Percentiles rank a stretch among this genome's conserved stretches.
phyloP scores from a whole-genome alignment of 2,888 invertebrate species.

The Cremastobaeus sp. region DNA sequence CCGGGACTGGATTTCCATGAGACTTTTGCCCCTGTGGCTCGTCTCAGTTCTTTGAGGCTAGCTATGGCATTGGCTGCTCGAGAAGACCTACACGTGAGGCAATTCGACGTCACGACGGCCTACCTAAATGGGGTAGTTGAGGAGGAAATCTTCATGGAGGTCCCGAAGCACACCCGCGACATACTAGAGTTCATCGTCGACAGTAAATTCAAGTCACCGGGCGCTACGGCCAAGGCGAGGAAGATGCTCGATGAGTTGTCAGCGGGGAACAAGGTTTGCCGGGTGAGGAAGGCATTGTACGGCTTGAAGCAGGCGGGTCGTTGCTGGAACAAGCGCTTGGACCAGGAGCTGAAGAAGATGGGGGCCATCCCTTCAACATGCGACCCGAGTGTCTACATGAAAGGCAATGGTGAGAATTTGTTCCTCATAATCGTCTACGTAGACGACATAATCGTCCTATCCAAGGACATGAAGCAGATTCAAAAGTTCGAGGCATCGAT shows the following conservation, averaged over 20 bases:
- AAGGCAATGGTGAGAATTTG: neutral
- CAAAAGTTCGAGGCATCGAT: conserved; percentile 46
- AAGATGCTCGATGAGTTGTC: neutral
- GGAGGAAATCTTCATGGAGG: neutral
- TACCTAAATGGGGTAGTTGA: neutral
- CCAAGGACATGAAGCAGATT: conserved; percentile 15
- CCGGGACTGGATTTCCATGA: conserved; percentile 21
- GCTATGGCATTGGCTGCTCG: neutral
- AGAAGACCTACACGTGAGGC: neutral
- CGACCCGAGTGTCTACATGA: conserved; percentile 36
- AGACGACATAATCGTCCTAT: no score
- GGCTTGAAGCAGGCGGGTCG: conserved; percentile 20
- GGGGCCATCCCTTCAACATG: conserved; percentile 1
- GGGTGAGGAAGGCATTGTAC: conserved; percentile 1
- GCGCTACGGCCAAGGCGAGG: neutral
- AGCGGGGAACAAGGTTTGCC: neutral
- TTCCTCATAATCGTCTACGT: no score
- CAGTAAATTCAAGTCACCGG: no score
- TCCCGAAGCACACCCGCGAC: neutral
- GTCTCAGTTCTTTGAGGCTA: conserved; percentile 3
- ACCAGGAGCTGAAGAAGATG: neutral
- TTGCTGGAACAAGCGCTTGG: conserved; percentile 20
- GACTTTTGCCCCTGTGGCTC: conserved; percentile 7
- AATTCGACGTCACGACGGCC: neutral
- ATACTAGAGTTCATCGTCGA: neutral